phyloP scores from a whole-genome alignment of 2,888 invertebrate species.

The Epistrophe grossulariae region DNA sequence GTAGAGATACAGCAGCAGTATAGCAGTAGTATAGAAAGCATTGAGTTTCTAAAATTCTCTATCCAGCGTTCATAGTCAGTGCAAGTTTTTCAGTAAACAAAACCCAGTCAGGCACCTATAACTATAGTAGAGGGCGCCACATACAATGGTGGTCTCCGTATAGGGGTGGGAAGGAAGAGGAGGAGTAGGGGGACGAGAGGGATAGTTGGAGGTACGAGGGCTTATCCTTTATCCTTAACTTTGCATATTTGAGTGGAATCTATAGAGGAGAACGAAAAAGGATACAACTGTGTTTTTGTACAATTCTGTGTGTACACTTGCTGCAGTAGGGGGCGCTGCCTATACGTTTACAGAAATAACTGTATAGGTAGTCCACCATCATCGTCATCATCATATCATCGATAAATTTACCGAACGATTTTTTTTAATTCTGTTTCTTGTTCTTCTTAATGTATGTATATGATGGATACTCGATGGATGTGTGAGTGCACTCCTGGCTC shows the following conservation, averaged over 20 bases:
- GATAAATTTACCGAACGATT: constrained; percentile 47
- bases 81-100: constrained; percentile 72
- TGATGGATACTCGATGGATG: constrained; percentile 2
- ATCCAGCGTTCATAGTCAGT: constrained; percentile 38
- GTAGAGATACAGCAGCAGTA: background rate
- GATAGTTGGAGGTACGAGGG: constrained; percentile 22
- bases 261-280: constrained; percentile 53
- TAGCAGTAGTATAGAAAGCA: constrained; percentile 2
- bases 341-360: constrained; percentile 69
- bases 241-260: constrained; percentile 71
- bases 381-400: constrained; percentile 46
- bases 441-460: constrained; percentile 36
- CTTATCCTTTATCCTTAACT: constrained; percentile 72
- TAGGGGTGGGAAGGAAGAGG: constrained; percentile 14
- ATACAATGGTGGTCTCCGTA: constrained; percentile 19
- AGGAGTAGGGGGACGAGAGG: background rate
- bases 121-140: constrained; percentile 36
- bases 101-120: constrained; percentile 61
- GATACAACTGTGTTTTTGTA: constrained; percentile 69
- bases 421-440: constrained; percentile 21
- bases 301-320: constrained; percentile 63
- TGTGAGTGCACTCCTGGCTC: constrained; percentile 28
- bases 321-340: constrained; percentile 53
- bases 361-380: constrained; percentile 52
- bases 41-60: constrained; percentile 65